A percentile compares a stretch with the other conserved stretches of the same genome.
Evolutionary conservation across 2,797 vertebrate genomes (phyloP).

Genomic region (Loris lydekkerianus): DNA sequence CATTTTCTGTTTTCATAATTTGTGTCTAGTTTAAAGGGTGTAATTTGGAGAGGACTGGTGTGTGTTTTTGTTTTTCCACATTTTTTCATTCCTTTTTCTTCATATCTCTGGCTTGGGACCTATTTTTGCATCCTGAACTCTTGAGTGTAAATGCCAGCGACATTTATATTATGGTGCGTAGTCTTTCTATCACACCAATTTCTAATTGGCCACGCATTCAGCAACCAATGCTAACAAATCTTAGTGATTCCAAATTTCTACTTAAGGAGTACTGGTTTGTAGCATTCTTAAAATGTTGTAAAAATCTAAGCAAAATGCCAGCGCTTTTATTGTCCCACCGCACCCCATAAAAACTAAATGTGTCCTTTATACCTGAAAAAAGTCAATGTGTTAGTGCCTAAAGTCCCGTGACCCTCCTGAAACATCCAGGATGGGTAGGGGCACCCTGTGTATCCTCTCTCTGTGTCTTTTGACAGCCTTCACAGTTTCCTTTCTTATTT

Average conservation of each 20-base stretch:
- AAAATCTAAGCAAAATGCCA: neutral
- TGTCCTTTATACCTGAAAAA: neutral
- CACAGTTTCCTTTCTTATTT: neutral
- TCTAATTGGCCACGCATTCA: neutral
- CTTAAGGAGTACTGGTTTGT: neutral
- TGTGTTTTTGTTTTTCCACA: neutral
- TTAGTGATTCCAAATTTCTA: slow-evolving; percentile 12
- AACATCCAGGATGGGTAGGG: neutral
- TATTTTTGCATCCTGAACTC: neutral
- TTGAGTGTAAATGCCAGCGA: neutral
- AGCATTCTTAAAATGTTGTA: neutral
- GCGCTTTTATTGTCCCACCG: accelerated
- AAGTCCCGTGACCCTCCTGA: neutral
- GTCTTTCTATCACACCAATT: neutral
- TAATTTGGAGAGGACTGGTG: neutral
- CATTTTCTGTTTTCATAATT: neutral
- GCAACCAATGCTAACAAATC: neutral
- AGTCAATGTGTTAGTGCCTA: neutral
- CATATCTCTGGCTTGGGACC: neutral
- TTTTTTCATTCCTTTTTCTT: neutral
- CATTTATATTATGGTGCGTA: accelerated
- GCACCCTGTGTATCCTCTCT: accelerated
- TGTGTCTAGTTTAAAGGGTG: neutral
- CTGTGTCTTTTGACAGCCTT: neutral
- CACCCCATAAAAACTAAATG: accelerated